Percentiles rank a stretch among this genome's conserved stretches.
Conservation (phyloP, 2,888 invertebrate species). For the Hypercompe scribonia region DNA sequence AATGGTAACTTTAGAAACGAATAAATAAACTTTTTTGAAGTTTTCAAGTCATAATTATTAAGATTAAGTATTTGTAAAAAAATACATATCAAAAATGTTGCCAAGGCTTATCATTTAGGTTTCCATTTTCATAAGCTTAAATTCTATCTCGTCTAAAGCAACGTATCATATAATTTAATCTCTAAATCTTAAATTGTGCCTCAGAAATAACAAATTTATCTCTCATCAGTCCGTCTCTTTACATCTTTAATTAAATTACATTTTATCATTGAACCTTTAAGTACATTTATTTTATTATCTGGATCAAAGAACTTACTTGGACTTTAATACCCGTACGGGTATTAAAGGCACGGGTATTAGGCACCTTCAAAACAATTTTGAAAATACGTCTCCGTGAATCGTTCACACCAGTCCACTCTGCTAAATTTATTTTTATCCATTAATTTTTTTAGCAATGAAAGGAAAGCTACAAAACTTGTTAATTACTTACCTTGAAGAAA, state of each 20-base stretch:
- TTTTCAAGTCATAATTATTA: not conserved
- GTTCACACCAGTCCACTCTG: constrained; percentile 23
- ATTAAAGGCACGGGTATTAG: too few species aligned
- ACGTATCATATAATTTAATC: not conserved
- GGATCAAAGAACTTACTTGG: constrained; percentile 34
- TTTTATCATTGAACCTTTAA: constrained; percentile 9
- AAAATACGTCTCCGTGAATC: constrained; percentile 27
- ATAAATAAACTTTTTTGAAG: constrained; percentile 27
- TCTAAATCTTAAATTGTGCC: not conserved
- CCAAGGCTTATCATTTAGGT: not conserved
- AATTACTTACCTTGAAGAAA: constrained; percentile 50
- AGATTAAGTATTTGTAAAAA: not conserved
- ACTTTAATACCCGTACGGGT: constrained; percentile 28
- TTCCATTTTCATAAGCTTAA: not conserved
- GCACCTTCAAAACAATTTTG: constrained; percentile 43
- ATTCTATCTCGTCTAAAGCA: not conserved
- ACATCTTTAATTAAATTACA: constrained; percentile 25
- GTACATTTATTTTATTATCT: constrained; percentile 31
- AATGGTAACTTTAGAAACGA: constrained; percentile 45
- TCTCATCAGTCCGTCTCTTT: not conserved
- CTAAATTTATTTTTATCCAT: constrained; percentile 52
- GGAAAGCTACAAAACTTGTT: constrained; percentile 41
- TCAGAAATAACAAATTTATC: not conserved
- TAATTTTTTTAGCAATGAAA: constrained; percentile 55
- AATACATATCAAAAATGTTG: not conserved